Conservation (phyloP, 2,797 vertebrate genomes). For the Coracias cyanogaster region DNA sequence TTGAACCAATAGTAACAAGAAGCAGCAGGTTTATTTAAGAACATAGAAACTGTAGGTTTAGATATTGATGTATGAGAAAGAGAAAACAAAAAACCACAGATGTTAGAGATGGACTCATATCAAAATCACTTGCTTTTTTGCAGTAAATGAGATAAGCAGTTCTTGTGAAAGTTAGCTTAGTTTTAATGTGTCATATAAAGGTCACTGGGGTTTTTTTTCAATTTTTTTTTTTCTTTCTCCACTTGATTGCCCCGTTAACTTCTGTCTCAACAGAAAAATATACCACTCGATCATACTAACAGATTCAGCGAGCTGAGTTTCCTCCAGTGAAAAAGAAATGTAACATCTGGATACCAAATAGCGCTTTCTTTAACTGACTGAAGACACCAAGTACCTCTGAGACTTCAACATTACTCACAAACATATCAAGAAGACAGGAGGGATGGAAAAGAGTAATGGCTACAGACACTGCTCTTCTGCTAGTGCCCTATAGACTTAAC, state of each 20-base stretch:
- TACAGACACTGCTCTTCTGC: neutral
- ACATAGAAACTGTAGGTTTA: neutral
- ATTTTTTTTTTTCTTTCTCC: neutral
- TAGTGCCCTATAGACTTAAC: neutral
- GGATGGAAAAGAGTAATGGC: neutral
- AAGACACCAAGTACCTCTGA: neutral
- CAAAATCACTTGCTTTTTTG: neutral
- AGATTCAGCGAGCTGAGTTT: neutral
- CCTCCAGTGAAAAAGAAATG: neutral
- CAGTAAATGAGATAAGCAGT: neutral
- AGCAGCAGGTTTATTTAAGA: neutral
- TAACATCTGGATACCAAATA: neutral
- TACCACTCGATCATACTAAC: neutral
- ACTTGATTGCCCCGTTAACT: neutral
- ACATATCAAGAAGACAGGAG: conserved; percentile 24
- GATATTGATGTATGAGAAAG: neutral
- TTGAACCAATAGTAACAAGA: neutral
- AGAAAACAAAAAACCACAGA: neutral
- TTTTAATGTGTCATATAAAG: neutral
- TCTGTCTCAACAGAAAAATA: neutral
- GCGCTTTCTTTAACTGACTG: neutral
- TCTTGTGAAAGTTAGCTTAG: neutral
- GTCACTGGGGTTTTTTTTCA: neutral
- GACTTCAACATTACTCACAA: neutral
- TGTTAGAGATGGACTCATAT: neutral